Percentiles rank a stretch among this genome's conserved stretches.
These are phyloP conservation scores for Rhynchotus rufescens DNA, from an alignment of 2,797 vertebrate species.

Conservation along the genomic window DNA sequence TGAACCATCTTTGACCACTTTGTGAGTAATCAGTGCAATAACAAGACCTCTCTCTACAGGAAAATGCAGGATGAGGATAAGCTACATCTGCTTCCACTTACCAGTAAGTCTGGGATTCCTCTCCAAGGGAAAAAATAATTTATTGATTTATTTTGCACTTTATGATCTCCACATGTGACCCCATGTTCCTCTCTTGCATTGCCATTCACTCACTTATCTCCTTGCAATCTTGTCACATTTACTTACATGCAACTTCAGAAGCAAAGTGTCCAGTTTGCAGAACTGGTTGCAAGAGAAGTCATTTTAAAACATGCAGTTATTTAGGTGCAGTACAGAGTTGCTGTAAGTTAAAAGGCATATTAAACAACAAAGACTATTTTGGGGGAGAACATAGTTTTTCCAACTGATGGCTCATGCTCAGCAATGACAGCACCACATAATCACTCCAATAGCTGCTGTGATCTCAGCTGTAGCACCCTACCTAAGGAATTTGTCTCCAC, in stretches of 20 bases:
- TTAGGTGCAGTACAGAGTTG: background rate
- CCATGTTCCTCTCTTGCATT: background rate
- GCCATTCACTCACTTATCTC: background rate
- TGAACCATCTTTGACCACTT: background rate
- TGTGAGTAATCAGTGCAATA: background rate
- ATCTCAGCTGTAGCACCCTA: background rate
- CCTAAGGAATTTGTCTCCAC: background rate
- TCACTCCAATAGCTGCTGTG: background rate
- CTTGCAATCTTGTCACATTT: background rate
- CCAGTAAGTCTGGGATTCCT: background rate
- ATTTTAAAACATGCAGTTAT: background rate
- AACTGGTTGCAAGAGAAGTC: background rate
- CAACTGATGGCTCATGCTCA: background rate
- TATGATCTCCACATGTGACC: background rate
- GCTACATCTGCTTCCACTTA: background rate
- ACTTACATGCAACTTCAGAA: background rate
- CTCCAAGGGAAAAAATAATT: background rate
- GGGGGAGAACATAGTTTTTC: background rate
- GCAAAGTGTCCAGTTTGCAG: too few relatives aligned
- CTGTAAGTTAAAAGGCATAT: background rate
- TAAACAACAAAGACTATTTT: background rate
- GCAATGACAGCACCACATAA: background rate
- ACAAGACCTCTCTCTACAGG: too few relatives aligned
- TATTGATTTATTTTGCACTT: background rate
- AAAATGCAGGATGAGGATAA: background rate